phyloP scores from a whole-genome alignment of 1,140 invertebrate species.

The Zaprionus capensis region DNA sequence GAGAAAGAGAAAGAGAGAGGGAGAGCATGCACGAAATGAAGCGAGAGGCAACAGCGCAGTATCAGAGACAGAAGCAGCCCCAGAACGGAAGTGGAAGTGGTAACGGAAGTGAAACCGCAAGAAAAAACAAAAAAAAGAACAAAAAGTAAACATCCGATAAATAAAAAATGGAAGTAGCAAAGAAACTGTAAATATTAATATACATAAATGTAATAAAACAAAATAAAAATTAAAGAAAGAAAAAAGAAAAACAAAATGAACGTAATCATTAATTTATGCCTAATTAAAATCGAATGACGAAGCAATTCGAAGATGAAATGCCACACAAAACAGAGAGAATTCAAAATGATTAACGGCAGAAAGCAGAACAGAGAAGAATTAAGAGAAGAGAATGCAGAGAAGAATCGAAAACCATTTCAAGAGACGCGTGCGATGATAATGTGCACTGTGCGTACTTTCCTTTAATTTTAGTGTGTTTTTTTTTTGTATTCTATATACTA shows the following conservation, averaged over 20 bases:
- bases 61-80: neutral
- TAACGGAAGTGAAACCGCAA: neutral
- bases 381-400: neutral
- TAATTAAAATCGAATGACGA: constrained; percentile 59
- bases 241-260: constrained; percentile 3
- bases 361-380: constrained; percentile 9
- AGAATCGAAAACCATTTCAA: constrained; percentile 46
- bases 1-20: constrained; percentile 4
- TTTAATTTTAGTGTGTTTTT: constrained; percentile 64
- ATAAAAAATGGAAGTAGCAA: constrained; percentile 56
- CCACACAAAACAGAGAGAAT: constrained; percentile 19
- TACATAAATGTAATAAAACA: constrained; percentile 46
- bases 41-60: constrained; percentile 5
- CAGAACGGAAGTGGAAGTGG: neutral
- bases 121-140: constrained; percentile 21
- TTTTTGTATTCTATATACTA: constrained; percentile 45
- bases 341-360: constrained; percentile 5
- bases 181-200: constrained; percentile 74
- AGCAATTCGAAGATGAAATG: constrained; percentile 33
- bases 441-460: constrained; percentile 64
- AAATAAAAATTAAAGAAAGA: neutral
- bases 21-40: neutral
- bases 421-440: constrained; percentile 35
- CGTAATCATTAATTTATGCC: constrained; percentile 70
- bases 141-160: constrained; percentile 32